Base-by-base conservation (phyloP, 37 sponge, comb jelly and placozoan species). In the Cladorhizidae sp. region DNA sequence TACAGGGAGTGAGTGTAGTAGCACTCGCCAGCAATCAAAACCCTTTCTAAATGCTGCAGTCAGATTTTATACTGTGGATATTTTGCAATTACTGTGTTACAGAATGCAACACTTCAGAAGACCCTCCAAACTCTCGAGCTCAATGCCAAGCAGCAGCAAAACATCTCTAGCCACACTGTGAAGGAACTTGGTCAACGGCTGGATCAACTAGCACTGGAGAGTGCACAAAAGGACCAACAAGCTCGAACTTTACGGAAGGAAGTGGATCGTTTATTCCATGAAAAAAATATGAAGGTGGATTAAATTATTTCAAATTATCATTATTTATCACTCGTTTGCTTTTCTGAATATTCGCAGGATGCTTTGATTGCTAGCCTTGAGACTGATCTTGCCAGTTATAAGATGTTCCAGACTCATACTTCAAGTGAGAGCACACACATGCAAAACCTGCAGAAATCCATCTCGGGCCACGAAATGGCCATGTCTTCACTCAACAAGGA, bases 131-230 rank as follows among this genome's bases (percentile, higher is more conserved):
- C 73, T 9, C 21, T 81, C 33, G 82, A 81, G 18, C 11, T 41
- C 15, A 62, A 72, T 6, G 70, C 73, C 31, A 71, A 72, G 35
- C 82, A 81, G 63, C 82, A 81, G 40, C 72, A 81, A 22, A 73
- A 81, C 8, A 33, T 81, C 58, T 58, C 73, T n/a, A 72, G 39
- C 11, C 61, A 31, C 28, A 59, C 59, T 17, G 50, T 81, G 32
- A 71, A 25, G 42, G 73, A 79, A n/a, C 80, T 79, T 2, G 26
- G 28, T 25, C 69, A 67, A 36, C 55, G 67, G 25, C 23, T 79
- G 69, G 1, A 9, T 21, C 35, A 56, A 67, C 54, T 68, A 31
- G 25, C 50, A 32, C 21, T 36, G 23, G 80, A 79, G 69, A 32
- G 23, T 35, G n/a, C 56, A 3, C 80, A 54, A 63, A 57, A 40